Conservation (phyloP, 2,888 invertebrate species). For the Lymantria dispar region DNA sequence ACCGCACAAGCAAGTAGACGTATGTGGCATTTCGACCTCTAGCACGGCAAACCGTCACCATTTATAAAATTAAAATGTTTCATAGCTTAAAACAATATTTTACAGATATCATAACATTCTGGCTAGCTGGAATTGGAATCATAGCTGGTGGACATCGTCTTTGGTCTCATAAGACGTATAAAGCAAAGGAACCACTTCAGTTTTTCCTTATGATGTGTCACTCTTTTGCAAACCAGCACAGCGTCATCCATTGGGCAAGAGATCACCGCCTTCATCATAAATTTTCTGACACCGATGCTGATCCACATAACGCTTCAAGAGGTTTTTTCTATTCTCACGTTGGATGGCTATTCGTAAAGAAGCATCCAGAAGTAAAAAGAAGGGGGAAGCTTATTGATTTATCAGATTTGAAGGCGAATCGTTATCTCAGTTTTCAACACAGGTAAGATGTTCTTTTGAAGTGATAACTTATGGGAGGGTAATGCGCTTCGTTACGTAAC, state of each 20-base stretch:
- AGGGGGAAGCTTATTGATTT: conserved; percentile 87
- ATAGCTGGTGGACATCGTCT: conserved; percentile 42
- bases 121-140: conserved; percentile 21
- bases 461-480: neutral
- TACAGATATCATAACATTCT: conserved; percentile 21
- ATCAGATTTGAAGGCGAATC: conserved; percentile 86
- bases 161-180: conserved; percentile 42
- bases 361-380: conserved; percentile 87
- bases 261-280: conserved; percentile 47
- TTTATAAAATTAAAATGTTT: no score
- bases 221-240: conserved; percentile 37
- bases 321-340: conserved; percentile 93
- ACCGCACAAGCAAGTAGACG: no score
- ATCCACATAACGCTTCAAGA: conserved; percentile 87
- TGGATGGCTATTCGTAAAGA: conserved; percentile 89
- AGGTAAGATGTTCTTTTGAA: conserved; percentile 59
- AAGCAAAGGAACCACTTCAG: conserved; percentile 39
- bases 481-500: neutral
- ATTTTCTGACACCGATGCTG: conserved; percentile 88
- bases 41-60: no score
- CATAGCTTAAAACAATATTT: neutral
- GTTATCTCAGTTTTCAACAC: conserved; percentile 86
- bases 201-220: conserved; percentile 41
- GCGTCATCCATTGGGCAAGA: conserved; percentile 32
- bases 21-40: no score